Evolutionary conservation across 2,113 vertebrate species (phyloP), one percentile per base, ranked within the genome.

Genomic region (Ameiurus melas): DNA sequence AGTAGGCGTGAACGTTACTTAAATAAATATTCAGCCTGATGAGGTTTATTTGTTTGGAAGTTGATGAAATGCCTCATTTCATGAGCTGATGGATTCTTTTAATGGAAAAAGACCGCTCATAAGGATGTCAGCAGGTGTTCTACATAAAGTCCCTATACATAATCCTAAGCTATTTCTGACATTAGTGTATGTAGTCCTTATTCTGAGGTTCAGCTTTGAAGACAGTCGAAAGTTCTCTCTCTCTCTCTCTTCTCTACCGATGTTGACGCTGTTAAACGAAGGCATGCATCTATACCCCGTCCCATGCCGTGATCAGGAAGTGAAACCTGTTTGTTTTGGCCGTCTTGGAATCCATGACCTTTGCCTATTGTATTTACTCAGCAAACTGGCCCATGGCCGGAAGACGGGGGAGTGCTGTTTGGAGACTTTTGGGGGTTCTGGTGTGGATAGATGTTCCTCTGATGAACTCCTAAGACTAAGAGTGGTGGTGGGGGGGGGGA

Each of bases 311-410:
- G 92, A 94, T 93, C 91, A 92, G 85, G 33, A 91, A 77, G 90
- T 79, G 78, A 87, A 89, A 90, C 88, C 90, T 95, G 94, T 94
- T 95, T 94, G 88, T 92, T 85, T 95, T 95, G 95, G 94, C 94
- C 90, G 83, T 83, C 82, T 94, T 94, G 94, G 89, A 94, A 93
- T 95, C 92, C 47, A 89, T 89, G 88, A 75, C 90, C 86, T 64
- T 89, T 64, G 89, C 86, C 57, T 86, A 89, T 83, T 83, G 88
- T 94, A 92, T 95, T 95, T 94, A 90, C 91, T 87, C 88, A 92
- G 90, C 90, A 92, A 92, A 92, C 88, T 87, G 91, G 93, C 90
- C 91, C 89, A 71, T 16, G 58, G 39, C 80, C 81, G 68, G 47
- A 85, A 66, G 73, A 68, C n/a, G 25, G 83, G 83, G 73, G 60